Base-by-base conservation (phyloP, 2,888 invertebrate genomes). In the Trichogramma evanescens region DNA sequence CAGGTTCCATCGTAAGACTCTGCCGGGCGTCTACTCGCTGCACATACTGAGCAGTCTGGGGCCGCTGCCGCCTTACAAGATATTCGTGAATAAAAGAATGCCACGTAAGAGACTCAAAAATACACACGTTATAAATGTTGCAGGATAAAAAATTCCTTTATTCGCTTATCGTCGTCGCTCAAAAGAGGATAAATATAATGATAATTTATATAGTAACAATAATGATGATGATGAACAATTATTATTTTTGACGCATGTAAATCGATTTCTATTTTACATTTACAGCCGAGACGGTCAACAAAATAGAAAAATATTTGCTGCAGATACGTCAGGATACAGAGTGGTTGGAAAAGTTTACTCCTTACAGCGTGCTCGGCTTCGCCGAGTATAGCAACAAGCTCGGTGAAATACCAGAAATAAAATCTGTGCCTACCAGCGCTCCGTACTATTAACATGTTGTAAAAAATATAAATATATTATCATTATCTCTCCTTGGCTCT, bases 41-140 rank as follows among this genome's bases (percentile, higher is more conserved):
- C 61, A 68, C 9, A 66, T 83, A 7, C 74, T 88, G 66, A 82
- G 82, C 65, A 85, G 86, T 40, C 76, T 87, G 67, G 89, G 88
- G 26, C 85, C 86, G 13, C 74, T 87, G 48, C 86, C 88, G 2
- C 84, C 86, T 0, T 86, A 87, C 68, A 85, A 86, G 2, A 79
- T 88, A 50, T 82, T 87, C 53, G 80, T 83, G 59, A 86, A 85
- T 70, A 74, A 80, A 26, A 80, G 80, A 62, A 70, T 87, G 59
- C 68, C 83, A 74, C 83, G 87, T 87, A 74, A 63, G 50, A 41
- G 51, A 40, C 4, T 48, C 7, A 42, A 13, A 13, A 13, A 13
- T 13, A 13, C 13, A 13, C 8, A 1, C 13, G 13, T 26, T 4
- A 9, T 5, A 2, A 26, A 7, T 40, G 43, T 7, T 13, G 13